Evolutionary conservation across 1,140 invertebrate genomes (phyloP).

Genomic region (Drosophila fuyamai): DNA sequence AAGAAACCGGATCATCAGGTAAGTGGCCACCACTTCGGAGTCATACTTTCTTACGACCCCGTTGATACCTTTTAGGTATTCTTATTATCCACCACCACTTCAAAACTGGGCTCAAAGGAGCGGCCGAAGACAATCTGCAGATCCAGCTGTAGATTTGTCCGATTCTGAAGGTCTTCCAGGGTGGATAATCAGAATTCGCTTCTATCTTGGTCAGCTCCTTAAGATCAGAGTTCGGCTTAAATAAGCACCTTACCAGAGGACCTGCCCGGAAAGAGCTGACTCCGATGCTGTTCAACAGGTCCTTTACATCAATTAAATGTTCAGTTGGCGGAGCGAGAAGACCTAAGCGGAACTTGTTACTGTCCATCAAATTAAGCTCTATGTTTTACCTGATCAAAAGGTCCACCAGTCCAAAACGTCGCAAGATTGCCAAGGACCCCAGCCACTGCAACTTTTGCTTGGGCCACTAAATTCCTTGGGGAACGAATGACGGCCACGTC

Average conservation of each 20-base stretch:
- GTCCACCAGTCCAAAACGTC: not conserved
- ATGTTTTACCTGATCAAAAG: not conserved
- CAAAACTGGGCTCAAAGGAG: no score
- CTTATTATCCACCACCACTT: no score
- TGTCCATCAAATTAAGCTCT: not conserved
- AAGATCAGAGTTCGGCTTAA: not conserved
- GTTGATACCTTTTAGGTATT: no score
- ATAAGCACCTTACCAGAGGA: not conserved
- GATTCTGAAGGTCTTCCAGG: not conserved
- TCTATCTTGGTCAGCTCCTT: not conserved
- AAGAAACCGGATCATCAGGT: no score
- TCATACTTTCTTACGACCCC: no score
- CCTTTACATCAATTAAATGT: not conserved
- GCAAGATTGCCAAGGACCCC: not conserved
- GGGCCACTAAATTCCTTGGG: not conserved
- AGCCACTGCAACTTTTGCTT: slow-evolving; percentile 13
- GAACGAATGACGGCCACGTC: slow-evolving; percentile 9
- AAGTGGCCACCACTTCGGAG: no score
- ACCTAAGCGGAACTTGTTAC: not conserved
- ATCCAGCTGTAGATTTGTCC: not conserved
- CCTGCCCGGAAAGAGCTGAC: not conserved
- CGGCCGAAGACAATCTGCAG: not conserved
- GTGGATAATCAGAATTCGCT: not conserved
- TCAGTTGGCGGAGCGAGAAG: not conserved
- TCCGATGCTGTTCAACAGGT: not conserved